Percentiles rank a stretch among this genome's conserved stretches.
phyloP scores from a whole-genome alignment of 2,888 invertebrate genomes.

The Lottia gigantea region DNA sequence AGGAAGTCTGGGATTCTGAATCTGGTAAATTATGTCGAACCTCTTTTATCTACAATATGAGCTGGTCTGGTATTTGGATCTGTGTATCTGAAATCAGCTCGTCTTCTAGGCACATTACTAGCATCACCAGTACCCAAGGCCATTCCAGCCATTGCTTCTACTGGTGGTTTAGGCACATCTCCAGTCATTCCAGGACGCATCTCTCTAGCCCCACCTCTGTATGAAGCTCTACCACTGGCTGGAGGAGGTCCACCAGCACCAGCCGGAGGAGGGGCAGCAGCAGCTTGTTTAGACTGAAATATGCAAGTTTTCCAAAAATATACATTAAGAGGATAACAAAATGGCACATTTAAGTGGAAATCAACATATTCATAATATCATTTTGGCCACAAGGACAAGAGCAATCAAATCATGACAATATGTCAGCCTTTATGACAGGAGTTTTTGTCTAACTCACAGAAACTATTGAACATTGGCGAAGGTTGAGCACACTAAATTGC shows the following conservation, averaged over 20 bases:
- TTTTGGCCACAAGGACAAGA: too few relatives aligned
- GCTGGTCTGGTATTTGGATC: conserved; percentile 49
- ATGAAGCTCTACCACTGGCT: conserved; percentile 54
- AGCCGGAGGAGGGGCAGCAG: conserved; percentile 27
- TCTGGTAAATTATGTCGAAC: too few relatives aligned
- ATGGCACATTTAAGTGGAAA: too few relatives aligned
- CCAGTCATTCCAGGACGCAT: conserved; percentile 46
- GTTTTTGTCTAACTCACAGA: too few relatives aligned
- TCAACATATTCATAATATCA: too few relatives aligned
- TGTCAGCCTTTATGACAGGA: too few relatives aligned
- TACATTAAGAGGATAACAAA: too few relatives aligned
- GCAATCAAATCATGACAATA: too few relatives aligned
- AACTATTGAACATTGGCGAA: too few relatives aligned
- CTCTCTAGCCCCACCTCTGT: conserved; percentile 53
- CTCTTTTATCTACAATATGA: conserved; percentile 45
- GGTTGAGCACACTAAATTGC: too few relatives aligned
- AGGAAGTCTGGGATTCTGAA: background rate
- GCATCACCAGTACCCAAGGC: conserved; percentile 41
- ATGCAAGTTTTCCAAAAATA: too few relatives aligned
- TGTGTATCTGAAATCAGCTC: conserved; percentile 29
- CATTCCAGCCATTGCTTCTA: conserved; percentile 42
- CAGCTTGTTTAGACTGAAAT: conserved; percentile 5
- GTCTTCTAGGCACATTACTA: conserved; percentile 22
- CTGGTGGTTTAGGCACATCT: conserved; percentile 35
- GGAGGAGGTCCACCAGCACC: conserved; percentile 42